Conservation (phyloP, 2,797 vertebrate species). For the Sus cebifrons region DNA sequence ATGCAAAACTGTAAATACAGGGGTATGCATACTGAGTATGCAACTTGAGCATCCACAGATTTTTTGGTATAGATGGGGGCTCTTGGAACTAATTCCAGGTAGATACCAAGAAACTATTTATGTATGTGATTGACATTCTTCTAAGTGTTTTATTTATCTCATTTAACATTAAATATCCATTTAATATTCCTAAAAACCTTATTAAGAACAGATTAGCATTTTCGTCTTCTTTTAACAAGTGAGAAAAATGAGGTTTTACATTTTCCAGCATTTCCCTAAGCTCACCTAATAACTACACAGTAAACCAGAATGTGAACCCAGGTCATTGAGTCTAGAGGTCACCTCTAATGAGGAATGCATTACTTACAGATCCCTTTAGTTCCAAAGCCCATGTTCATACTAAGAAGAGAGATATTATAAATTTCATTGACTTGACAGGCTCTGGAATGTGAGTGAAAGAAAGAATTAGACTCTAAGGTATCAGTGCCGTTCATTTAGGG, state of each 20-base stretch:
- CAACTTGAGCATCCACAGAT: not conserved
- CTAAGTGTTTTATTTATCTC: conserved; percentile 57
- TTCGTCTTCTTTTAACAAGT: conserved; percentile 39
- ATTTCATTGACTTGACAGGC: not conserved
- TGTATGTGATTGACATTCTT: not conserved
- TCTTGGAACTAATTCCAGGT: not conserved
- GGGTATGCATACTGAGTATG: not conserved
- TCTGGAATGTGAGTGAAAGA: not conserved
- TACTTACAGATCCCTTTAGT: not conserved
- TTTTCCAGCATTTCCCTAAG: not conserved
- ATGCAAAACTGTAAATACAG: not conserved
- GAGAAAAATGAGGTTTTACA: not conserved
- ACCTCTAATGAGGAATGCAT: not conserved
- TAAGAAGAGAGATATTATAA: not conserved
- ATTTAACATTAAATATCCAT: conserved; percentile 13
- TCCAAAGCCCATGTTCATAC: not conserved
- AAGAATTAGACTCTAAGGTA: not conserved
- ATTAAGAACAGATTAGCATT: not conserved
- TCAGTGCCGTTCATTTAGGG: not conserved
- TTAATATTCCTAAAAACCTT: conserved; percentile 45
- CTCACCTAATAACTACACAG: not conserved
- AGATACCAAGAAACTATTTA: not conserved
- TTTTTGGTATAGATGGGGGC: not conserved
- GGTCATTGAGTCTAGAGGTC: not conserved
- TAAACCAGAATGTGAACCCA: not conserved